Conservation (phyloP, 2,797 vertebrate genomes). For the Intellagama lesueurii region DNA sequence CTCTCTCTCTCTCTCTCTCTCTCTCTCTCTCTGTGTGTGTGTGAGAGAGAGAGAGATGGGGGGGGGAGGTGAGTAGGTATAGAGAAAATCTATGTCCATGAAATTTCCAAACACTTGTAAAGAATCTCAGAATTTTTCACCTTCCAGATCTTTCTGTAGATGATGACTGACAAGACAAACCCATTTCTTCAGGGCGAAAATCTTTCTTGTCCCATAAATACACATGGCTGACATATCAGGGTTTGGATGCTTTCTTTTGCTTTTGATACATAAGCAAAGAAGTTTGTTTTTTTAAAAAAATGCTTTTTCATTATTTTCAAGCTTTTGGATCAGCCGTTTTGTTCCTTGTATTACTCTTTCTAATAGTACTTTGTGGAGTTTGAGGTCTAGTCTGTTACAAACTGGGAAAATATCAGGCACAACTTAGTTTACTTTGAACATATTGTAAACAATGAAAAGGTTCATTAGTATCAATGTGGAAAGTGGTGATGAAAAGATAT, state of each 20-base stretch:
- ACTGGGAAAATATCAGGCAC: conserved; percentile 5
- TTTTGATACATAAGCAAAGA: conserved; percentile 60
- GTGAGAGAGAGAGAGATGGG: no score
- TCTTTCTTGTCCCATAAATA: conserved; percentile 71
- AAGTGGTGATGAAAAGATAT: background rate
- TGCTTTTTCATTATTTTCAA: conserved; percentile 55
- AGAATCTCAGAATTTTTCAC: conserved; percentile 40
- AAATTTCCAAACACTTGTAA: conserved; percentile 5
- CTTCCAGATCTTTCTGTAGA: conserved; percentile 55
- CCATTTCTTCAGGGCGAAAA: conserved; percentile 67
- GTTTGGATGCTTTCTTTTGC: conserved; percentile 19
- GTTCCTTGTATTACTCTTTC: conserved; percentile 66
- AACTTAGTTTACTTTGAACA: background rate
- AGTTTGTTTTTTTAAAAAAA: conserved; percentile 42
- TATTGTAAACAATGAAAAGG: conserved; percentile 5
- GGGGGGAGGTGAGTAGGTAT: background rate
- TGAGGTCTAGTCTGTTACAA: conserved; percentile 21
- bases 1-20: no score
- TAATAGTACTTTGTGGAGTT: conserved; percentile 52
- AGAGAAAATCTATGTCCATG: background rate
- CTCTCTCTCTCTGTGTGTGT: no score
- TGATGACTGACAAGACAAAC: conserved; percentile 67
- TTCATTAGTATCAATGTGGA: conserved; percentile 3
- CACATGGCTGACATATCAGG: conserved; percentile 66
- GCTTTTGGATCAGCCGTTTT: conserved; percentile 53